Evolutionary conservation across 2,888 invertebrate species (phyloP), one percentile per base, ranked within the genome.

Genomic region (Reticulitermes lucifugus): DNA sequence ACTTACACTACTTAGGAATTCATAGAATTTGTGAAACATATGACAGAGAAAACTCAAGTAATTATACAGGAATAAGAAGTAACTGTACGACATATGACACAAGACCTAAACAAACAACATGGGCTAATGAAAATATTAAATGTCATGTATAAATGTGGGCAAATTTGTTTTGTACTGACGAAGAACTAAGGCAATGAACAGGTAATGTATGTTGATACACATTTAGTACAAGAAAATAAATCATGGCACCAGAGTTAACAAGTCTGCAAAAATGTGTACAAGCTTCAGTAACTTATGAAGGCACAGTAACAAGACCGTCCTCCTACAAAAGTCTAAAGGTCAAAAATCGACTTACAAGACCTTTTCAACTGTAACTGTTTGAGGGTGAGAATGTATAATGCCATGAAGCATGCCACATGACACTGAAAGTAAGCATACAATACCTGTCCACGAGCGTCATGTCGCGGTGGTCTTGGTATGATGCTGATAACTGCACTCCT

Each of bases 401-500:
- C 0, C 9, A 73, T 18, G 73, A 73, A n/a, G n/a, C 29, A 70
- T 10, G 70, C 1, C 10, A 70, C 70, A 70, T 18, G 22, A 18
- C 9, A 65, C 9, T 70, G n/a, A 10, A 70, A 70, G 41, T 14
- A 41, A 21, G 7, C 35, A 9, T 7, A 22, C 6, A 18, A 41
- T 18, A 21, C 41, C 41, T 73, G 41, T 73, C 70, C 25, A 3
- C 12, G 7, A 7, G 18, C 21, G 41, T 73, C 73, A 73, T 73
- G 73, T 73, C 9, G 18, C 3, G 0, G 14, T 73, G 73, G 10
- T 9, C 41, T 73, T 73, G 7, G 29, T 41, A 10, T 90, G 89
- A 88, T 90, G 90, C 87, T 90, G 87, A 87, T 88, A 91, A 87
- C 88, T 89, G 88, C 91, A 91, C 85, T 89, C 90, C 85, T 88